These are phyloP conservation scores for Nomada lathburiana DNA, from an alignment of 2,888 invertebrate species.

Conservation along the genomic window DNA sequence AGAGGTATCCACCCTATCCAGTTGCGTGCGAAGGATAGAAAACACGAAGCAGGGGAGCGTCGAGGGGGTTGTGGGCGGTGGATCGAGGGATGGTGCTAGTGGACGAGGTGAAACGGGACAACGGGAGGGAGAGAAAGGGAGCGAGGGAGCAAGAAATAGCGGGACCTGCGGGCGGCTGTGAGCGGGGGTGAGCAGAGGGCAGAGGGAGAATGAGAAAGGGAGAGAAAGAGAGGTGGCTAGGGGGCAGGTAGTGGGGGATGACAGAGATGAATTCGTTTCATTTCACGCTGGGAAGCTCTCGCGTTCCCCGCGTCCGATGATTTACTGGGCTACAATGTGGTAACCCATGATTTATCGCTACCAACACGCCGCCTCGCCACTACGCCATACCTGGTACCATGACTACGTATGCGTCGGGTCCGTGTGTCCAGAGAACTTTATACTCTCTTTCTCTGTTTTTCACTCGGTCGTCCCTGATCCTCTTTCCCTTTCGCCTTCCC, in stretches of 20 bases:
- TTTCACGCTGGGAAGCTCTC: conserved; percentile 85
- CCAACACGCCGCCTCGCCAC: conserved; percentile 87
- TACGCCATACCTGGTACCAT: conserved; percentile 83
- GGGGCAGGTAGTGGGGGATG: conserved; percentile 80
- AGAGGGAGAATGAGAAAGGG: conserved; percentile 61
- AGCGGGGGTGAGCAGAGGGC: conserved; percentile 54
- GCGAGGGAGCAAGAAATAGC: conserved; percentile 77
- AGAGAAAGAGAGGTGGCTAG: conserved; percentile 62
- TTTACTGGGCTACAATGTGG: conserved; percentile 89
- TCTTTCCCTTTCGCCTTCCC: conserved; percentile 39
- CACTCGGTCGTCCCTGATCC: conserved; percentile 25
- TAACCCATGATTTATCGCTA: conserved; percentile 89
- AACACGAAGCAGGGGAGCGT: conserved; percentile 66
- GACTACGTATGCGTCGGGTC: conserved; percentile 79
- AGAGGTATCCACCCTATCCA: conserved; percentile 71
- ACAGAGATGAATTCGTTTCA: conserved; percentile 86
- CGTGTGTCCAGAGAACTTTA: conserved; percentile 77
- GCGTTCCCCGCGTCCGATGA: conserved; percentile 86
- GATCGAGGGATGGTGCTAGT: conserved; percentile 71
- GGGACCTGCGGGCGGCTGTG: conserved; percentile 32
- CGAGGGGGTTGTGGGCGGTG: conserved; percentile 73
- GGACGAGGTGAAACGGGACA: conserved; percentile 62
- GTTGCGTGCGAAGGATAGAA: conserved; percentile 81
- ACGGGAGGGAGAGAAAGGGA: conserved; percentile 37
- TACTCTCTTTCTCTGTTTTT: conserved; percentile 70